phyloP scores from a whole-genome alignment of 2,888 invertebrate genomes.

The Oconnorella tubifera region DNA sequence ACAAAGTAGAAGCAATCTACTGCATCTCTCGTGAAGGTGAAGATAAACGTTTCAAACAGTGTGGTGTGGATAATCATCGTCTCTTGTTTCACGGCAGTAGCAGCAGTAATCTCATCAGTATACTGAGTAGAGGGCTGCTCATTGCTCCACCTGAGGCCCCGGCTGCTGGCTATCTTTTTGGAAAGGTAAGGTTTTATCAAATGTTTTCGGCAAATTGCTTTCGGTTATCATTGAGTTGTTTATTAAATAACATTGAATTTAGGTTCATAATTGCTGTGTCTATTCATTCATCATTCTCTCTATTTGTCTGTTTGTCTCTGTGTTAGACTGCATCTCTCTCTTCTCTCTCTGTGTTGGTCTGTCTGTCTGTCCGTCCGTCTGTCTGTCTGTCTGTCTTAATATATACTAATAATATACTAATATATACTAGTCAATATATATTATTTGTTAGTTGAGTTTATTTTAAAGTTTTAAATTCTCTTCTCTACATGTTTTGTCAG shows the following conservation, averaged over 20 bases:
- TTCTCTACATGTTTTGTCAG: too few relatives aligned
- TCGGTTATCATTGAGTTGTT: background rate
- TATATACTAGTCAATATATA: too few relatives aligned
- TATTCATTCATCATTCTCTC: constrained; percentile 41
- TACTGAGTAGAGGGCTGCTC: constrained; percentile 58
- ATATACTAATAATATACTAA: too few relatives aligned
- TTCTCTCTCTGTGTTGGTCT: too few relatives aligned
- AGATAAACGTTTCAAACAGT: constrained; percentile 35
- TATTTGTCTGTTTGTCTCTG: too few relatives aligned
- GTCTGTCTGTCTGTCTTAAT: too few relatives aligned
- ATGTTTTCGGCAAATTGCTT: background rate
- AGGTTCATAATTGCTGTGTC: background rate
- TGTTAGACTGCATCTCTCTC: too few relatives aligned
- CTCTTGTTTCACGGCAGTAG: constrained; percentile 60
- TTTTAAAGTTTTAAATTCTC: too few relatives aligned
- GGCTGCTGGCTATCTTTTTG: constrained; percentile 56
- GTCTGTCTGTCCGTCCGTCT: too few relatives aligned
- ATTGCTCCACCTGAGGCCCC: constrained; percentile 57
- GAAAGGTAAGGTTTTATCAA: too few relatives aligned
- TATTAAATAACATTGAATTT: background rate
- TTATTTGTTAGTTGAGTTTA: too few relatives aligned
- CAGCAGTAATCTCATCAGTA: constrained; percentile 58
- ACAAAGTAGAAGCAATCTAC: constrained; percentile 45
- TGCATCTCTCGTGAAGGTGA: constrained; percentile 45
- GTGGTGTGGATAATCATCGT: constrained; percentile 44